A percentile compares a stretch with the other conserved stretches of the same genome.
Conservation (phyloP, 2,113 vertebrate species). For the Triplophysa tibetana region DNA sequence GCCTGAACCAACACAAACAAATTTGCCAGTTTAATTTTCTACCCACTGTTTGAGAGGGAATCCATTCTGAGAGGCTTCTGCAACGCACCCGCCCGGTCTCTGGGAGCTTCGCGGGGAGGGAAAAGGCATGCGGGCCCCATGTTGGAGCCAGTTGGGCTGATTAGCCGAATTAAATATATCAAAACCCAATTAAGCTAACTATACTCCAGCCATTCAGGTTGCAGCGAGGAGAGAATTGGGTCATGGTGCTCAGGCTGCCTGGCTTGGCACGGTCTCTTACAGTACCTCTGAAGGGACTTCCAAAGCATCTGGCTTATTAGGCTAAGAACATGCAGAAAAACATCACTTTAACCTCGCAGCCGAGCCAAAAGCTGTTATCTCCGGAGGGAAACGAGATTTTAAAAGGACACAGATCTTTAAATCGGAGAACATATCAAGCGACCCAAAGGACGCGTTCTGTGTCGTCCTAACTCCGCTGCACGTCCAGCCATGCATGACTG, state of each 20-base stretch:
- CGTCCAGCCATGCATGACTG: slow-evolving; percentile 26
- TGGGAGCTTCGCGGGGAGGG: slow-evolving; percentile 62
- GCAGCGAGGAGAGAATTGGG: slow-evolving; percentile 61
- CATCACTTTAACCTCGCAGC: slow-evolving; percentile 11
- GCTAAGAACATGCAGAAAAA: slow-evolving; percentile 42
- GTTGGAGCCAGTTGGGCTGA: slow-evolving; percentile 70
- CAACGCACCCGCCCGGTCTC: slow-evolving; percentile 53
- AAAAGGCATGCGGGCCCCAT: slow-evolving; percentile 61
- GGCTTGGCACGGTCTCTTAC: slow-evolving; percentile 56
- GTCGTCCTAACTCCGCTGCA: slow-evolving; percentile 17
- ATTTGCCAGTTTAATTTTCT: slow-evolving; percentile 83
- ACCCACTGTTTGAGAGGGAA: slow-evolving; percentile 76
- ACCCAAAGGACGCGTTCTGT: slow-evolving; percentile 36
- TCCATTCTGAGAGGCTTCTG: slow-evolving; percentile 64
- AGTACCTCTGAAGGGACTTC: slow-evolving; percentile 44
- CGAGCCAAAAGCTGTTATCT: background rate
- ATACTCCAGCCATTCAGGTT: slow-evolving; percentile 69
- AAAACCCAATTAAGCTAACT: slow-evolving; percentile 78
- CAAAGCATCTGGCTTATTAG: slow-evolving; percentile 57
- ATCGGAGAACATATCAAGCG: slow-evolving; percentile 27
- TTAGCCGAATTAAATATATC: slow-evolving; percentile 77
- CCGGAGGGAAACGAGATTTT: background rate
- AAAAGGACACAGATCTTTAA: slow-evolving; percentile 12
- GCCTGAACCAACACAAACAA: slow-evolving; percentile 80
- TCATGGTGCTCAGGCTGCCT: slow-evolving; percentile 55